Evolutionary conservation across 2,888 invertebrate genomes (phyloP).

Genomic region (Ichneumoninae sp.): DNA sequence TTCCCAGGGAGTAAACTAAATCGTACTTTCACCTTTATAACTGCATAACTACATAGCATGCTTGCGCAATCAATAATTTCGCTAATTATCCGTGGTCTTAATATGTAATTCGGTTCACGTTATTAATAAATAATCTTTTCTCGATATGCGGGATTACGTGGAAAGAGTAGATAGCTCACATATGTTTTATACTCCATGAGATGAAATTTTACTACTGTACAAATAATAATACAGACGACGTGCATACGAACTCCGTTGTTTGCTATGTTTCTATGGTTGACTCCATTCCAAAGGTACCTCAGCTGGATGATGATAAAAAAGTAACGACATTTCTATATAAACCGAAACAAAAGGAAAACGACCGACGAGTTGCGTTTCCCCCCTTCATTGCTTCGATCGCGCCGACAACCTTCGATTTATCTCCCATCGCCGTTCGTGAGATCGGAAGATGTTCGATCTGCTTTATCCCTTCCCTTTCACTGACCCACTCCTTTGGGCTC

Average conservation of each 20-base stretch:
- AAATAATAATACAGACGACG: conserved; percentile 56
- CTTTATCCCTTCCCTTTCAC: conserved; percentile 38
- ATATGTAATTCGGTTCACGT: neutral
- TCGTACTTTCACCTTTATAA: neutral
- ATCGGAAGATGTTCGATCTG: conserved; percentile 53
- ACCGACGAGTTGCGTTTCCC: conserved; percentile 31
- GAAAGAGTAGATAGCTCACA: neutral
- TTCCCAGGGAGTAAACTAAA: conserved; percentile 15
- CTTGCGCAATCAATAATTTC: neutral
- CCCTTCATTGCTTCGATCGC: conserved; percentile 16
- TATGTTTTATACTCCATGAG: too few relatives aligned
- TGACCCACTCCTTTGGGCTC: conserved; percentile 20
- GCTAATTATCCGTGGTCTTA: neutral
- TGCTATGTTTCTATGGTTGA: conserved; percentile 9
- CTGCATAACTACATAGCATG: neutral
- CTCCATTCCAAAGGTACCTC: conserved; percentile 45
- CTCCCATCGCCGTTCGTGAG: conserved; percentile 40
- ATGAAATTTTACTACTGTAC: neutral
- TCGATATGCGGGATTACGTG: neutral
- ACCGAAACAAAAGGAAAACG: conserved; percentile 44
- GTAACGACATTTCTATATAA: conserved; percentile 38
- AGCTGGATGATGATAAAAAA: conserved; percentile 30
- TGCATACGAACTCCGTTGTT: conserved; percentile 26
- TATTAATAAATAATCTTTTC: neutral
- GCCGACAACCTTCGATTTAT: conserved; percentile 49